Conservation (phyloP, 2,888 invertebrate species). For the Pachliopta kotzebuea region DNA sequence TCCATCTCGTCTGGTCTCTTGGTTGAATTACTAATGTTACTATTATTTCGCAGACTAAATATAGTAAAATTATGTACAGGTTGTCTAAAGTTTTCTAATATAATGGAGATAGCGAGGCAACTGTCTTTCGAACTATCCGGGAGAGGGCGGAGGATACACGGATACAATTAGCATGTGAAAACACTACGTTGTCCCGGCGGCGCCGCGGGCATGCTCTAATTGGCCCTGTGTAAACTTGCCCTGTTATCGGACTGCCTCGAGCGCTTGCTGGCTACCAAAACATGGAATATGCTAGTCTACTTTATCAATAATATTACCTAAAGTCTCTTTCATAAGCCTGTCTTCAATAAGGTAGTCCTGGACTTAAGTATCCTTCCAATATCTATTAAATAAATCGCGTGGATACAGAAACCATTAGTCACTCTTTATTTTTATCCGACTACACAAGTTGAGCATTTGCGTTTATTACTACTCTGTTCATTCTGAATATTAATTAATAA, state of each 20-base stretch:
- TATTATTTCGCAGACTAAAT: conserved; percentile 17
- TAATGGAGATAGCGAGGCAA: conserved; percentile 12
- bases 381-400: too few species aligned
- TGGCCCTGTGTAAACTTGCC: conserved; percentile 76
- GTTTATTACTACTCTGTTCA: too few species aligned
- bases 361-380: too few species aligned
- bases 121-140: conserved; percentile 10
- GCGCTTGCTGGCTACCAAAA: conserved; percentile 28
- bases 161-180: conserved; percentile 67
- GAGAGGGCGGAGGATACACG: conserved; percentile 26
- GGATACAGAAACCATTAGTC: too few species aligned
- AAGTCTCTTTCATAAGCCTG: not conserved
- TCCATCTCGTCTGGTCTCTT: too few species aligned
- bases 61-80: conserved; percentile 17
- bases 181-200: conserved; percentile 50
- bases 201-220: conserved; percentile 67
- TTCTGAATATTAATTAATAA: too few species aligned
- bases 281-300: conserved; percentile 37
- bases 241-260: conserved; percentile 70
- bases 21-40: not conserved
- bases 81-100: conserved; percentile 26
- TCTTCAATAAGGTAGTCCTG: not conserved
- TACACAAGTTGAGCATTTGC: too few species aligned
- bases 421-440: too few species aligned
- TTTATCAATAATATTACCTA: not conserved